Percentiles rank a stretch among this genome's conserved stretches.
Evolutionary conservation across 2,113 vertebrate species (phyloP).

Genomic region (Cephalopholis sonnerati): DNA sequence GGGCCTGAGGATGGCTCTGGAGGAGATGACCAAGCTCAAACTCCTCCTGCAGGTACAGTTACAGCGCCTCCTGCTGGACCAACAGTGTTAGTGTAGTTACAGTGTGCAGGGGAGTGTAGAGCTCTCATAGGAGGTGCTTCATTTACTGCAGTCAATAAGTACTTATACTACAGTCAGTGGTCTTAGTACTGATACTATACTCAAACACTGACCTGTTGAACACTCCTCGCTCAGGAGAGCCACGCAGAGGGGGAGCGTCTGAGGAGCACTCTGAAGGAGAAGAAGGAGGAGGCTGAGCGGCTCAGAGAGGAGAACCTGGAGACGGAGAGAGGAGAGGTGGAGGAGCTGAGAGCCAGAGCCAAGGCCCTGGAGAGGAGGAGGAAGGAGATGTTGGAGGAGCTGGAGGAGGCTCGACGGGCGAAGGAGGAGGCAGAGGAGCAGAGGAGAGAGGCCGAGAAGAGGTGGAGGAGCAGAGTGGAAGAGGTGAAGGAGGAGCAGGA

Average conservation of each 20-base stretch:
- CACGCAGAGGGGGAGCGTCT: conserved; percentile 75
- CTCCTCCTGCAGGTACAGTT: conserved; percentile 69
- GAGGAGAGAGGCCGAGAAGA: conserved; percentile 25
- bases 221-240: conserved; percentile 64
- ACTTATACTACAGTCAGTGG: too few species aligned
- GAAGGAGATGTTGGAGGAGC: conserved; percentile 47
- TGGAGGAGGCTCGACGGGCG: conserved; percentile 5
- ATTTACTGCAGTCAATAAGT: too few species aligned
- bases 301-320: conserved; percentile 57
- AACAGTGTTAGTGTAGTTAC: too few species aligned
- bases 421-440: conserved; percentile 21
- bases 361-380: conserved; percentile 63
- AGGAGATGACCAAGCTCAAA: conserved; percentile 77
- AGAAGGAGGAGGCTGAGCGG: conserved; percentile 63
- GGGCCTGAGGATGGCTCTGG: conserved; percentile 61
- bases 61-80: not conserved
- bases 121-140: too few species aligned
- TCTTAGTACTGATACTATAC: too few species aligned
- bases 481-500: conserved; percentile 32
- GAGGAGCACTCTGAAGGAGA: conserved; percentile 64
- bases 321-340: conserved; percentile 45
- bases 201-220: not conserved
- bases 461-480: conserved; percentile 39
- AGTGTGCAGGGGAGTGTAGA: too few species aligned
- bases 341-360: conserved; percentile 63